These are phyloP conservation scores for Megathymus violae DNA, from an alignment of 1,140 invertebrate genomes.

Conservation along the genomic window DNA sequence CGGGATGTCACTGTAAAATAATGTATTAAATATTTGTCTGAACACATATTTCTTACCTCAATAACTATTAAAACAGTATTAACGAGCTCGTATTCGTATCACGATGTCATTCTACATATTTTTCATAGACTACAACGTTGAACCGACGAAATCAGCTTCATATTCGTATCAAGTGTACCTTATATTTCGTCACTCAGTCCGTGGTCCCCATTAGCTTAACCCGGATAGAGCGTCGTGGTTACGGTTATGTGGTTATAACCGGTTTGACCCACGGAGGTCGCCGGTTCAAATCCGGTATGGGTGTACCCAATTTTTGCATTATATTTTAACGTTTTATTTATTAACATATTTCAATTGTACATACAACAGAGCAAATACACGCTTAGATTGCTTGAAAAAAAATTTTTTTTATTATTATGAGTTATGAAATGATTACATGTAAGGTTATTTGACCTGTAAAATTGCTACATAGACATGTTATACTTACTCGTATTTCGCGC, in stretches of 20 bases:
- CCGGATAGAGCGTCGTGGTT: constrained; percentile 21
- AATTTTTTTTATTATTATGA: no score
- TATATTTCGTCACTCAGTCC: neutral
- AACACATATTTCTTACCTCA: neutral
- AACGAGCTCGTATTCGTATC: no score
- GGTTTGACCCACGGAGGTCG: constrained; percentile 16
- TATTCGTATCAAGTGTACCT: neutral
- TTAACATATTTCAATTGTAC: neutral
- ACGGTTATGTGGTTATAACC: constrained; percentile 18
- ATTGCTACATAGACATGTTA: no score
- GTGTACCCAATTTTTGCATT: neutral
- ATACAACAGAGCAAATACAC: no score
- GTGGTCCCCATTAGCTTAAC: constrained; percentile 17
- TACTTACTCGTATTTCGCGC: no score
- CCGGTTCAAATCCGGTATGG: constrained; percentile 23
- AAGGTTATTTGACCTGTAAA: no score
- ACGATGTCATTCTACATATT: no score
- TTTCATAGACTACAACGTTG: no score
- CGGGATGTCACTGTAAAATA: neutral
- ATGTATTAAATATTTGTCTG: neutral
- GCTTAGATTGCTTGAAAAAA: no score
- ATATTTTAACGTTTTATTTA: neutral
- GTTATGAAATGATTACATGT: no score
- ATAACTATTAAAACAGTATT: no score
- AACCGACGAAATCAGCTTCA: neutral